Conservation (phyloP, 2,113 vertebrate species). For the Hucho hucho region DNA sequence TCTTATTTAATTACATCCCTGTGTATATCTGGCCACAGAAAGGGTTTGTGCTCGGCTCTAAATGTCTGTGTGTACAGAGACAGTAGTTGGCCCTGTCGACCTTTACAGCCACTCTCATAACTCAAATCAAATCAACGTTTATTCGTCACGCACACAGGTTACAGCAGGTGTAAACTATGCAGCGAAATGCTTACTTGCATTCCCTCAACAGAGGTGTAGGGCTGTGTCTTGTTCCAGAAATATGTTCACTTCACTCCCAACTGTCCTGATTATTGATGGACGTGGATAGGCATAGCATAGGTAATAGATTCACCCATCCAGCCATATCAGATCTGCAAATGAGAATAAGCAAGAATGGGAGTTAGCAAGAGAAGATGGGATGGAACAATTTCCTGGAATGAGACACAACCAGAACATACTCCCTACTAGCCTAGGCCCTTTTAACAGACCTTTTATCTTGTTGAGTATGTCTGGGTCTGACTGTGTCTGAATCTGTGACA, state of each 20-base stretch:
- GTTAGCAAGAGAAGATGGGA: no score
- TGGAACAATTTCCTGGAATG: no score
- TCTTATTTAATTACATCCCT: slow-evolving; percentile 38
- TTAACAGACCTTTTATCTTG: not conserved
- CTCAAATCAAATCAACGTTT: not conserved
- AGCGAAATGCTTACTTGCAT: no score
- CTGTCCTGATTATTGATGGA: no score
- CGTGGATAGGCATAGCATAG: no score
- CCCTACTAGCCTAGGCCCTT: no score
- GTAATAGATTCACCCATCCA: not conserved
- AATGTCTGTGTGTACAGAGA: slow-evolving; percentile 9
- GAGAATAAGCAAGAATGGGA: not conserved
- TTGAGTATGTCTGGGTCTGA: slow-evolving; percentile 38
- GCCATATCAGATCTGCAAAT: not conserved
- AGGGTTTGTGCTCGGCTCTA: slow-evolving; percentile 8
- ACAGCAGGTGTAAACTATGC: no score
- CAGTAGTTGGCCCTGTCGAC: not conserved
- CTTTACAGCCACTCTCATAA: not conserved
- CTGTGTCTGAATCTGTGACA: slow-evolving; percentile 23
- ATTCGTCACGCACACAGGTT: no score
- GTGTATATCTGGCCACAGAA: not conserved
- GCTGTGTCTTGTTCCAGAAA: not conserved
- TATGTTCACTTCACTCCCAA: not conserved
- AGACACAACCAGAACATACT: no score
- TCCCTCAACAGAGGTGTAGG: not conserved